phyloP scores from a whole-genome alignment of 2,113 vertebrate genomes.

The Catagonus wagneri region DNA sequence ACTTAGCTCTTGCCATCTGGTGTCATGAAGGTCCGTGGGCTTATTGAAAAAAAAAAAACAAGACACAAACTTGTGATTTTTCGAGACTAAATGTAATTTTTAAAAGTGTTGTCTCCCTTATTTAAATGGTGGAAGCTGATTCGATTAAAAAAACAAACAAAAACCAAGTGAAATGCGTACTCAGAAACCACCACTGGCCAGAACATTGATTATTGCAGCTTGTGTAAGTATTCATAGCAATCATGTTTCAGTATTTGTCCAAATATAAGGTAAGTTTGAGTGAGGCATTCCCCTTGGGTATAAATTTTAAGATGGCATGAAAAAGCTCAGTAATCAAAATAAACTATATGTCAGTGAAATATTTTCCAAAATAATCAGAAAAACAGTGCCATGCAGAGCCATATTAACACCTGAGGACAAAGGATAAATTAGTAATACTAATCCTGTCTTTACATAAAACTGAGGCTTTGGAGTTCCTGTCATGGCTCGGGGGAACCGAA shows the following conservation, averaged over 20 bases:
- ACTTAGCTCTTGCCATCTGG: fast-evolving
- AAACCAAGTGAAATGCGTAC: background rate
- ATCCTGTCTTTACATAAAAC: background rate
- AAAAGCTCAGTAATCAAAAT: background rate
- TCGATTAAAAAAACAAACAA: background rate
- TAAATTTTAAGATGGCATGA: background rate
- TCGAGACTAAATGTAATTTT: background rate
- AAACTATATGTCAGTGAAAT: background rate
- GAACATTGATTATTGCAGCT: background rate
- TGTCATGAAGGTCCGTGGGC: background rate
- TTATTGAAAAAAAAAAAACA: background rate
- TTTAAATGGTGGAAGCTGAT: background rate
- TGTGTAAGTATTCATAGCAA: background rate
- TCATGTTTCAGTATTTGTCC: background rate
- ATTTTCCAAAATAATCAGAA: background rate
- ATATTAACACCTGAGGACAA: background rate
- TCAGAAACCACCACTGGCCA: background rate
- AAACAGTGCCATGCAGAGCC: background rate
- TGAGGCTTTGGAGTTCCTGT: background rate
- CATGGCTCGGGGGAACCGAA: no score
- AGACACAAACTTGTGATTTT: background rate
- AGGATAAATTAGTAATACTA: background rate
- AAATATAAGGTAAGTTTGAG: background rate
- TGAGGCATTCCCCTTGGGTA: background rate
- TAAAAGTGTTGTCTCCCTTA: background rate